A percentile compares a stretch with the other conserved stretches of the same genome.
phyloP scores from a whole-genome alignment of 2,888 invertebrate genomes.

The Panzeria rudis region DNA sequence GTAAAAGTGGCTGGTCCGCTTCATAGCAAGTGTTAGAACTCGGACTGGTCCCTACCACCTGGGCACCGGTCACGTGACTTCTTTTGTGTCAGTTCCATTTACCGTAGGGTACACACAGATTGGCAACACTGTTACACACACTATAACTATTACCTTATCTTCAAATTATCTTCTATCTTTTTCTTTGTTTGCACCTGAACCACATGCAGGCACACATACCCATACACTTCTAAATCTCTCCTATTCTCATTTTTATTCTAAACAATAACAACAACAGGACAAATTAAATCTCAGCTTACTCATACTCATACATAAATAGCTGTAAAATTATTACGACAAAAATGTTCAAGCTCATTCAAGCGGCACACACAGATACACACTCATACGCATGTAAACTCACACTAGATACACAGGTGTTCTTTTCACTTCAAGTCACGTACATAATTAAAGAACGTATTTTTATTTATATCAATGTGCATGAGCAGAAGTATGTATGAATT shows the following conservation, averaged over 20 bases:
- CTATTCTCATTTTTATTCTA: constrained; percentile 27
- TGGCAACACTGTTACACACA: neutral
- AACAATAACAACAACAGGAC: constrained; percentile 15
- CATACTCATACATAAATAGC: constrained; percentile 81
- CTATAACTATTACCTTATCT: no score
- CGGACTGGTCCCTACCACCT: no score
- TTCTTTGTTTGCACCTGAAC: constrained; percentile 14
- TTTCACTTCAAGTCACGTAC: constrained; percentile 65
- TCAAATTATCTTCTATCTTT: neutral
- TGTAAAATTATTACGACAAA: constrained; percentile 82
- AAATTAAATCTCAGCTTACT: constrained; percentile 71
- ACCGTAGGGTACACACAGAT: no score
- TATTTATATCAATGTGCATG: neutral
- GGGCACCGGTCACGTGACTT: no score
- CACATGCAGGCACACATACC: neutral
- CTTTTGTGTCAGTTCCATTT: no score
- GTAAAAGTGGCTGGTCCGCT: no score
- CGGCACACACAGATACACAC: neutral
- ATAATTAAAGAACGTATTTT: constrained; percentile 16
- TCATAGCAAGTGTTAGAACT: no score
- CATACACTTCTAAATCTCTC: constrained; percentile 18
- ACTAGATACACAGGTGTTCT: constrained; percentile 68
- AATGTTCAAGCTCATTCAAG: constrained; percentile 52
- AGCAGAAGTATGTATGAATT: constrained; percentile 72
- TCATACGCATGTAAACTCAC: neutral